Conservation (phyloP, 2,888 invertebrate genomes). For the Desoria tigrina region DNA sequence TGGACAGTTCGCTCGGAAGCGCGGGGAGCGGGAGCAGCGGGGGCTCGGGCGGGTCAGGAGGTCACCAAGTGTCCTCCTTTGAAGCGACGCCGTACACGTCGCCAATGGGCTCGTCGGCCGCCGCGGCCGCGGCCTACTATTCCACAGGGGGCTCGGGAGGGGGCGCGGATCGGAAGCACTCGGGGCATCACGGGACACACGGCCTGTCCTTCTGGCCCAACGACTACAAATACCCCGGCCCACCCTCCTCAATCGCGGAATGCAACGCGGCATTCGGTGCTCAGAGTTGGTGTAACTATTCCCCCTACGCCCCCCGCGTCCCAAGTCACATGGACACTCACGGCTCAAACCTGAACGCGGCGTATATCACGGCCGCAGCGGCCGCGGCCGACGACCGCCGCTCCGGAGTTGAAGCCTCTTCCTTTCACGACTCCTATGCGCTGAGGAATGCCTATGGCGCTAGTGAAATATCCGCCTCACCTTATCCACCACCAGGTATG, state of each 20-base stretch:
- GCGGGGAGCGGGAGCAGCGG: slow-evolving; percentile 39
- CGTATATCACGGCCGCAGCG: slow-evolving; percentile 31
- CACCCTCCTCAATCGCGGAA: slow-evolving; percentile 46
- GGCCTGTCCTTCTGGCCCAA: slow-evolving; percentile 50
- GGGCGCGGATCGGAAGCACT: slow-evolving; percentile 46
- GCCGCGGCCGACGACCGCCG: slow-evolving; percentile 48
- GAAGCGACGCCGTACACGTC: slow-evolving; percentile 46
- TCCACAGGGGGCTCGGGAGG: slow-evolving; percentile 35
- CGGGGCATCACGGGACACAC: slow-evolving; percentile 32
- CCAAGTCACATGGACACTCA: slow-evolving; percentile 53
- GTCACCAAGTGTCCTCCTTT: slow-evolving; percentile 46
- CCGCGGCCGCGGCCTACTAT: slow-evolving; percentile 48
- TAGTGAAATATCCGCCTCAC: slow-evolving; percentile 50
- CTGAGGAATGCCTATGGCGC: slow-evolving; percentile 49
- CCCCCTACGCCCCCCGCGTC: slow-evolving; percentile 50
- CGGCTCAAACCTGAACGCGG: slow-evolving; percentile 44
- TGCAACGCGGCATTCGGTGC: slow-evolving; percentile 51
- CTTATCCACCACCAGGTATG: slow-evolving; percentile 53
- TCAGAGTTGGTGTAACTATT: slow-evolving; percentile 50
- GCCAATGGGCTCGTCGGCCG: slow-evolving; percentile 44
- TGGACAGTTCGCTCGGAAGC: slow-evolving; percentile 38
- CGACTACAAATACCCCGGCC: slow-evolving; percentile 50
- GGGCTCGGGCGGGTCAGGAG: slow-evolving; percentile 35
- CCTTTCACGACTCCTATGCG: slow-evolving; percentile 50
- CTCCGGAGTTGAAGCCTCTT: slow-evolving; percentile 48